Evolutionary conservation across 2,888 invertebrate genomes (phyloP).

Genomic region (Phortica okadai): DNA sequence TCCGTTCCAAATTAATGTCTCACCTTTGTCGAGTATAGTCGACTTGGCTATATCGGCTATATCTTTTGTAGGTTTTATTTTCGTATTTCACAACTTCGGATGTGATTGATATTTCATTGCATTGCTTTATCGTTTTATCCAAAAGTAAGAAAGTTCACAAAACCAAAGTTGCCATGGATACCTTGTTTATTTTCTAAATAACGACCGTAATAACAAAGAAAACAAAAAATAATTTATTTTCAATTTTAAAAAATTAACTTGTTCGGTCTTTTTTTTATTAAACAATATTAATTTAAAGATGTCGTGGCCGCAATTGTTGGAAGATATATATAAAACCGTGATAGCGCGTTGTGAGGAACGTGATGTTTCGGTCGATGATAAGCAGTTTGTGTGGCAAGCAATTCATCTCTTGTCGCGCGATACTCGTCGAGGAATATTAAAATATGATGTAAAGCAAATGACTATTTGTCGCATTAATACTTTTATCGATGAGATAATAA

Average conservation of each 20-base stretch:
- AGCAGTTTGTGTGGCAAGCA: constrained; percentile 55
- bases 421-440: constrained; percentile 53
- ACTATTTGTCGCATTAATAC: constrained; percentile 49
- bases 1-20: background rate
- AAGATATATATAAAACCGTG: constrained; percentile 52
- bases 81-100: background rate
- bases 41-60: too few species aligned
- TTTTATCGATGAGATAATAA: constrained; percentile 54
- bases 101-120: too few species aligned
- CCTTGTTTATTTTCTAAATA: background rate
- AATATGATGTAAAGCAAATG: constrained; percentile 43
- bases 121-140: constrained; percentile 38
- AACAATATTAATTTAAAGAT: background rate
- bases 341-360: constrained; percentile 52
- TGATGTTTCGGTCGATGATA: constrained; percentile 52
- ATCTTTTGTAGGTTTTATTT: background rate
- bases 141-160: constrained; percentile 56
- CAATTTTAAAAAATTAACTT: background rate
- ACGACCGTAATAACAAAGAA: background rate
- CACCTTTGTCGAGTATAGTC: too few species aligned
- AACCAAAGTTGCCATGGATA: constrained; percentile 22
- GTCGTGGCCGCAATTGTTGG: constrained; percentile 53
- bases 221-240: background rate
- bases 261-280: too few species aligned
- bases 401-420: constrained; percentile 65